These are phyloP conservation scores for Notospermus geniculatus DNA, from an alignment of 1,140 invertebrate genomes.

Conservation along the genomic window DNA sequence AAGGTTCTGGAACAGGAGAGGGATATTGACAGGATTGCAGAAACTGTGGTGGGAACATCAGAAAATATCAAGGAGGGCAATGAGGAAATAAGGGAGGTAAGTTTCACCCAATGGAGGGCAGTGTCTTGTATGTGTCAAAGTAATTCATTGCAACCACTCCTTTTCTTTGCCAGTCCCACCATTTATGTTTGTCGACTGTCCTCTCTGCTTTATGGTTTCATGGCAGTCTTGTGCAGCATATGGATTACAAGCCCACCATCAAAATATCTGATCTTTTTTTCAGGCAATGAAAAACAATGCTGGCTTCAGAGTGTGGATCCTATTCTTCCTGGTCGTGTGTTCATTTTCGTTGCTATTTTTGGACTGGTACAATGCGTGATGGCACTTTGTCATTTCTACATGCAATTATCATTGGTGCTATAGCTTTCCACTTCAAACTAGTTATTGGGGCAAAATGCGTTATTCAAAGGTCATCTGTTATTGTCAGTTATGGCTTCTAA, in stretches of 20 bases:
- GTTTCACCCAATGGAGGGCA: too few relatives aligned
- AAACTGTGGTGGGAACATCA: slow-evolving; percentile 82
- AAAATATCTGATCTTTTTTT: slow-evolving; percentile 35
- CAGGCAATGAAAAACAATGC: slow-evolving; percentile 96
- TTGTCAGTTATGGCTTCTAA: too few relatives aligned
- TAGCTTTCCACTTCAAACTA: too few relatives aligned
- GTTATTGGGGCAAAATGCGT: too few relatives aligned
- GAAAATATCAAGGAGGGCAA: slow-evolving; percentile 96
- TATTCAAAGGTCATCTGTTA: too few relatives aligned
- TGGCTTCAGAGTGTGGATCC: slow-evolving; percentile 85
- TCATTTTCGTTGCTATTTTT: slow-evolving; percentile 93
- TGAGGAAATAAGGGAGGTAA: slow-evolving; percentile 77
- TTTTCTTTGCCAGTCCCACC: too few relatives aligned
- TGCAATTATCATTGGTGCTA: too few relatives aligned
- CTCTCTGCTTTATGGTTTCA: too few relatives aligned
- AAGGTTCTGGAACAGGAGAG: slow-evolving; percentile 93
- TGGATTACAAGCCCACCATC: background rate
- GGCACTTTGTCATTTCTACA: too few relatives aligned
- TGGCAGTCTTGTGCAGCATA: background rate
- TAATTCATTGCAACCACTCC: too few relatives aligned
- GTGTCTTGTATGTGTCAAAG: too few relatives aligned
- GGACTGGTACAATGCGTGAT: slow-evolving; percentile 88
- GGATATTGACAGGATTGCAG: slow-evolving; percentile 85
- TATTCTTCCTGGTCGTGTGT: slow-evolving; percentile 94
- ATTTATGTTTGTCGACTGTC: too few relatives aligned